phyloP scores from a whole-genome alignment of 2,113 vertebrate genomes.

The Syrmaticus mikado region DNA sequence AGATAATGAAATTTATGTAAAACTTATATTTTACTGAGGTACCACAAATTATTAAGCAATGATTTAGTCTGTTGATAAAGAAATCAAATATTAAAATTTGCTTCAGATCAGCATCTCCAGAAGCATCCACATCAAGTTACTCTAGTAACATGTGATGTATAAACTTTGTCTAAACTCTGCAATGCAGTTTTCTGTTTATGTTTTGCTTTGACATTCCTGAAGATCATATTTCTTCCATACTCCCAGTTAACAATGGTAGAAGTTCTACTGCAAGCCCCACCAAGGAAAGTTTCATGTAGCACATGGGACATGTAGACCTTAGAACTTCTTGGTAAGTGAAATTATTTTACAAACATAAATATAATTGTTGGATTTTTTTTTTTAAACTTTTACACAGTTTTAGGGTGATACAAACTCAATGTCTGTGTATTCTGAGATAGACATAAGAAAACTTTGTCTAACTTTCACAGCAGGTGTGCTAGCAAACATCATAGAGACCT shows the following conservation, averaged over 20 bases:
- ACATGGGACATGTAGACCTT: background rate
- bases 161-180: background rate
- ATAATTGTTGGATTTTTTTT: background rate
- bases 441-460: background rate
- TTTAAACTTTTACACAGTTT: background rate
- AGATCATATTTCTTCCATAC: background rate
- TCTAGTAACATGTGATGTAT: background rate
- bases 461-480: background rate
- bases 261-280: background rate
- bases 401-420: background rate
- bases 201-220: background rate
- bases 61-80: background rate
- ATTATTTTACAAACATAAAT: background rate
- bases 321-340: background rate
- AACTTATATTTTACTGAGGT: background rate
- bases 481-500: background rate
- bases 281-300: background rate
- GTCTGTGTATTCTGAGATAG: background rate
- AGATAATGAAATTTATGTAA: background rate
- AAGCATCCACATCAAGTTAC: background rate
- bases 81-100: background rate
- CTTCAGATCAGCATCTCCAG: background rate
- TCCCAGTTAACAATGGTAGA: rapidly evolving
- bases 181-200: background rate
- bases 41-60: background rate